These are phyloP conservation scores for Telenomus remus DNA, from an alignment of 1,140 invertebrate genomes.

Conservation along the genomic window DNA sequence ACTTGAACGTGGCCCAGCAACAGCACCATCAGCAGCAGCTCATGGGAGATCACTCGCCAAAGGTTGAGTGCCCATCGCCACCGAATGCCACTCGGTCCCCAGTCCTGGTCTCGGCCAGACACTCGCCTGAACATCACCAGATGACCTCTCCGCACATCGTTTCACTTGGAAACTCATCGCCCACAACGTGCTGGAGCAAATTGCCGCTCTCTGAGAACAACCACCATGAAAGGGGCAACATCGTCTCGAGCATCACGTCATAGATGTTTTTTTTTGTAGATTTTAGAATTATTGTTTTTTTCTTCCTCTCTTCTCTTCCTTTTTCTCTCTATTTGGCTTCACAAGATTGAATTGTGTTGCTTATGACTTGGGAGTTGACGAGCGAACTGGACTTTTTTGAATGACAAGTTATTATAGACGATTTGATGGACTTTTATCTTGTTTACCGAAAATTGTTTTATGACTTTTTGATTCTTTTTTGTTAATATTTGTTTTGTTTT, in stretches of 20 bases:
- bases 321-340: no score
- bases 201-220: no score
- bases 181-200: constrained; percentile 44
- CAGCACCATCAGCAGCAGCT: constrained; percentile 45
- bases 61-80: constrained; percentile 69
- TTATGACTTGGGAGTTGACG: no score
- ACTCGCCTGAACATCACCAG: constrained; percentile 71
- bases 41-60: constrained; percentile 67
- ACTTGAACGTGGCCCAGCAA: constrained; percentile 49
- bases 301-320: no score
- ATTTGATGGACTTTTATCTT: no score
- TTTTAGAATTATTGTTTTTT: background rate
- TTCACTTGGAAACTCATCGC: constrained; percentile 63
- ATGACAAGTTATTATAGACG: no score
- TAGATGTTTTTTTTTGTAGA: background rate
- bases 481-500: no score
- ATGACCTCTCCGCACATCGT: constrained; percentile 67
- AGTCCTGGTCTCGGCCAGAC: constrained; percentile 61
- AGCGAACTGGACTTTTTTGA: no score
- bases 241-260: constrained; percentile 66
- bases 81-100: constrained; percentile 65
- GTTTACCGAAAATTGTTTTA: no score
- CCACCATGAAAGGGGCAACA: constrained; percentile 65
- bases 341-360: no score
- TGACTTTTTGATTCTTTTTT: no score